A percentile compares a stretch with the other conserved stretches of the same genome.
These are phyloP conservation scores for Cryptotis parvus DNA, from an alignment of 2,113 vertebrate species.

Conservation along the genomic window DNA sequence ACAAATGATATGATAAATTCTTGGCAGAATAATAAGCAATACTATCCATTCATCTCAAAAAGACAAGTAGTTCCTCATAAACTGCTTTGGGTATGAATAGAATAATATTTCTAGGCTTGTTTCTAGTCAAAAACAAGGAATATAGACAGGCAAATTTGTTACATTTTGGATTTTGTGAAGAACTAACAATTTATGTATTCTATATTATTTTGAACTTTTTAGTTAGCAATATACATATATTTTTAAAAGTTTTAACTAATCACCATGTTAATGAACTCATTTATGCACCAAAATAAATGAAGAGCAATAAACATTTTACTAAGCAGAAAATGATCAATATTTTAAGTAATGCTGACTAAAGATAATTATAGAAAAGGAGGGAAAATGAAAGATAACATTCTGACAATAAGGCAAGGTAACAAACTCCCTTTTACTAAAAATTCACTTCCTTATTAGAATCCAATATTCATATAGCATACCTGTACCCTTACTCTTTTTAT, in stretches of 20 bases:
- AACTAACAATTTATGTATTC: background rate
- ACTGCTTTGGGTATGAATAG: slow-evolving; percentile 8
- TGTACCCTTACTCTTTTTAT: background rate
- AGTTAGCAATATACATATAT: background rate
- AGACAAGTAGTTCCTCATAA: slow-evolving; percentile 7
- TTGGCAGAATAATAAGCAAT: slow-evolving; percentile 52
- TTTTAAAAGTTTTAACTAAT: background rate
- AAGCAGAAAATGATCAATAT: background rate
- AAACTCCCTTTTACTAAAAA: background rate
- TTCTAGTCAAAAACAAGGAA: background rate
- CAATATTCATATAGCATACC: background rate
- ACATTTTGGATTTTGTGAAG: background rate
- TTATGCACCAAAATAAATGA: background rate
- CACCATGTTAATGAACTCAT: background rate
- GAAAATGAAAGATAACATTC: background rate
- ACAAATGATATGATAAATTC: slow-evolving; percentile 36
- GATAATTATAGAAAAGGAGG: background rate
- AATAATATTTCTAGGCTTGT: background rate
- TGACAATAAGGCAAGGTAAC: background rate
- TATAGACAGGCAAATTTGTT: background rate
- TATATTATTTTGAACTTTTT: slow-evolving; percentile 3
- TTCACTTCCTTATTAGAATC: background rate
- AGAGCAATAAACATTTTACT: background rate
- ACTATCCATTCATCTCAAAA: slow-evolving; percentile 10
- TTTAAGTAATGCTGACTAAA: background rate